Base-by-base conservation (phyloP, 2,113 vertebrate species). In the Bucco capensis region DNA sequence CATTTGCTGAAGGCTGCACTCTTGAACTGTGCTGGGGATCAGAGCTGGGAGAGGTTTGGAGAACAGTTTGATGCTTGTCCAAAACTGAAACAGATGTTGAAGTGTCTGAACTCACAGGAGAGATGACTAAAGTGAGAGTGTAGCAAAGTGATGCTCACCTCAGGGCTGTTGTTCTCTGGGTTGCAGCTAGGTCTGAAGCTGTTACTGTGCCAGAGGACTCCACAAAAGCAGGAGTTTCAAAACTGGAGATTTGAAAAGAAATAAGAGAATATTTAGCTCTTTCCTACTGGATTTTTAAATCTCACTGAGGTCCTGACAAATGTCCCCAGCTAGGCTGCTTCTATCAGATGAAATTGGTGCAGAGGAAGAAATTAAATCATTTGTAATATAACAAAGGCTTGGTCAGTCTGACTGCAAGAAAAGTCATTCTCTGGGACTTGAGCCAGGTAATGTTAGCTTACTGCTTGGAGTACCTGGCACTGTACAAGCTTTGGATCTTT, bases 391-490 rank as follows among this genome's bases (percentile, higher is more conserved):
- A 92, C 25, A 86, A 90, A 80, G 37, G 44, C 23, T 83, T 66
- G 66, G 80, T 70, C 40, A 60, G 53, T 53, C 51, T 81, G 86
- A 69, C 89, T 84, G 60, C 49, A 83, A 57, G 87, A 88, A 86
- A 93, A 91, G 71, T 81, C 22, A 24, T 70, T 93, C 47, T 60
- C 74, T 89, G 83, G 89, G 80, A 92, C 38, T 18, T 31, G 65
- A 49, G 86, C 92, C 93, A 92, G 81, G 87, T 87, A 87, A 76
- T 24, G 73, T 90, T 95, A 96, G 94, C 93, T 93, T 14, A 35
- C 74, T 76, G 70, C 83, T 76, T 16, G 35, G 85, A 90, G 77
- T 90, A 94, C 93, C 93, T 93, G 92, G 92, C 93, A 89, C 93
- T 66, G 72, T 50, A 19, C 40, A 56, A 79, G 53, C 73, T 72